These are phyloP conservation scores for Drosophila funebris DNA, from an alignment of 1,140 invertebrate species.

Conservation along the genomic window DNA sequence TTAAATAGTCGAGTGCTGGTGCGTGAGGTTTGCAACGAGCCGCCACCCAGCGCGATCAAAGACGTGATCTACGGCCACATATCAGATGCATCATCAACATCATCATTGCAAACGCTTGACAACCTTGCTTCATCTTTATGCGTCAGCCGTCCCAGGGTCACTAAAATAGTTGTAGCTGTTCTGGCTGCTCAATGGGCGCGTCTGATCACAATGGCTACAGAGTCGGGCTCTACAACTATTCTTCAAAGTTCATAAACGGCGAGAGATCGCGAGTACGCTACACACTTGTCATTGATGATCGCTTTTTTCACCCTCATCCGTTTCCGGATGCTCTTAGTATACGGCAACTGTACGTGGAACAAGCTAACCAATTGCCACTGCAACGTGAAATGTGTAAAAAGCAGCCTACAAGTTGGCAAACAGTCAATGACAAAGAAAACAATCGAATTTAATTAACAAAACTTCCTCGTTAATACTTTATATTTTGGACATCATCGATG, in stretches of 20 bases:
- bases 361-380: background rate
- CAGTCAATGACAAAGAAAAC: too few relatives aligned
- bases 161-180: constrained; percentile 7
- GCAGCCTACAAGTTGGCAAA: too few relatives aligned
- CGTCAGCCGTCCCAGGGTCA: constrained; percentile 59
- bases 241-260: background rate
- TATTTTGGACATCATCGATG: too few relatives aligned
- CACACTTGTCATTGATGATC: constrained; percentile 15
- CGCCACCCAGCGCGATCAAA: constrained; percentile 14
- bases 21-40: constrained; percentile 8
- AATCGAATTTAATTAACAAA: too few relatives aligned
- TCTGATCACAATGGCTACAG: background rate
- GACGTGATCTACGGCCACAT: constrained; percentile 68
- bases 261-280: background rate
- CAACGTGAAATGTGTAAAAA: too few relatives aligned
- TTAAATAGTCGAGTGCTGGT: constrained; percentile 58
- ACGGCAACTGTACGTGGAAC: background rate
- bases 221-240: background rate
- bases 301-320: background rate
- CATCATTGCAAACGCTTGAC: background rate
- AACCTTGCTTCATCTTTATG: constrained; percentile 51
- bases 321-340: constrained; percentile 14
- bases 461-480: too few relatives aligned
- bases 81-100: constrained; percentile 64
- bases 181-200: constrained; percentile 27